These are phyloP conservation scores for Drosophila merina DNA, from an alignment of 2,888 invertebrate genomes.

Conservation along the genomic window DNA sequence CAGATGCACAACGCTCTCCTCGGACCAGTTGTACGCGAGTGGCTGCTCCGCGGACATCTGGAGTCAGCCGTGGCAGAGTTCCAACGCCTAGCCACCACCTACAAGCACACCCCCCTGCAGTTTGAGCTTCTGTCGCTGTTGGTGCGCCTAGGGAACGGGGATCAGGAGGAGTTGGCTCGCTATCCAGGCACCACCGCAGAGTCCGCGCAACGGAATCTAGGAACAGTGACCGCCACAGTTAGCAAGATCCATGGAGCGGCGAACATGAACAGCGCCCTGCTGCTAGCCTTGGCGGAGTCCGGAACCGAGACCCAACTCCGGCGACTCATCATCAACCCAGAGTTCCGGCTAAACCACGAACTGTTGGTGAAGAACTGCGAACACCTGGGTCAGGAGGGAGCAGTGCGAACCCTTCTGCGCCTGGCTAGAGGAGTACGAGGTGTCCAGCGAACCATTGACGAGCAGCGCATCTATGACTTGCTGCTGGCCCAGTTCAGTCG, in stretches of 20 bases:
- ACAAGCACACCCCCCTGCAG: constrained; percentile 87
- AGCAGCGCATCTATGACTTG: constrained; percentile 82
- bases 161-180: constrained; percentile 51
- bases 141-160: constrained; percentile 79
- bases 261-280: constrained; percentile 83
- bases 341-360: constrained; percentile 85
- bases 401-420: constrained; percentile 76
- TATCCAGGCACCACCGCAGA: constrained; percentile 56
- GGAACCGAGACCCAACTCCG: constrained; percentile 84
- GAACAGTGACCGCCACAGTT: constrained; percentile 79
- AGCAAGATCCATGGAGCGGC: constrained; percentile 83
- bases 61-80: constrained; percentile 86
- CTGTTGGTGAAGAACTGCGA: constrained; percentile 85
- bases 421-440: constrained; percentile 81
- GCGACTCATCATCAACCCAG: constrained; percentile 85
- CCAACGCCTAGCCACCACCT: constrained; percentile 84
- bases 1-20: constrained; percentile 86
- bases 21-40: constrained; percentile 87
- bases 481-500: constrained; percentile 78
- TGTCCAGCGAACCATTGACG: constrained; percentile 77
- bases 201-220: constrained; percentile 82
- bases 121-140: constrained; percentile 86
- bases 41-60: constrained; percentile 85
- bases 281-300: constrained; percentile 84
- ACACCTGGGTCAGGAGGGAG: constrained; percentile 79